Conservation (phyloP, 2,888 invertebrate species). For the Caenorhabditis becei region DNA sequence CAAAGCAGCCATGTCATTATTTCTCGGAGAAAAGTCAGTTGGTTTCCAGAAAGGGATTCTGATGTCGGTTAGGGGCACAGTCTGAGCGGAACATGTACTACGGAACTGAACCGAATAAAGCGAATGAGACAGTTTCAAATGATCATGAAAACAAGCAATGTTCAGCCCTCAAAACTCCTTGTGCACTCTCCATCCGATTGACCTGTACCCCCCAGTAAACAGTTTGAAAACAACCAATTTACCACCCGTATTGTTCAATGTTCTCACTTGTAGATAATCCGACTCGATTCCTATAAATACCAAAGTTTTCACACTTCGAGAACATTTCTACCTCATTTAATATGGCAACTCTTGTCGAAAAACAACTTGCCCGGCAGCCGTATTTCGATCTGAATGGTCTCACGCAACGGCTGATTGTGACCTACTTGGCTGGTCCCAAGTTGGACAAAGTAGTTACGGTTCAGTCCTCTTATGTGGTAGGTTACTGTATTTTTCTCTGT, state of each 20-base stretch:
- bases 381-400: conserved; percentile 41
- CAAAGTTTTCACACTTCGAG: not conserved
- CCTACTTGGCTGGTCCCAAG: conserved; percentile 26
- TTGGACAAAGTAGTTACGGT: conserved; percentile 30
- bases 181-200: not conserved
- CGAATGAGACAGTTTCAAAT: too few relatives aligned
- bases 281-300: not conserved
- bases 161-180: not conserved
- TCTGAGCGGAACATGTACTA: too few relatives aligned
- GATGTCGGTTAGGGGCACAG: too few relatives aligned
- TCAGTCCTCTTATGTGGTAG: conserved; percentile 39
- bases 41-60: too few relatives aligned
- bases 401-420: conserved; percentile 26
- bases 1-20: not conserved
- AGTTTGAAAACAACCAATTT: not conserved
- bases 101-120: too few relatives aligned
- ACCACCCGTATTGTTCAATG: not conserved
- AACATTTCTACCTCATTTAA: not conserved
- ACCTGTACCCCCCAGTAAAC: not conserved
- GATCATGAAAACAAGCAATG: not conserved
- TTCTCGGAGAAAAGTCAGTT: too few relatives aligned
- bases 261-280: not conserved
- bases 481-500: not conserved
- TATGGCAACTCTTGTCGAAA: conserved; percentile 10
- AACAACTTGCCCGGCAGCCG: conserved; percentile 9